A percentile compares a stretch with the other conserved stretches of the same genome.
These are phyloP conservation scores for Polydrusus cervinus DNA, from an alignment of 2,888 invertebrate genomes.

Conservation along the genomic window DNA sequence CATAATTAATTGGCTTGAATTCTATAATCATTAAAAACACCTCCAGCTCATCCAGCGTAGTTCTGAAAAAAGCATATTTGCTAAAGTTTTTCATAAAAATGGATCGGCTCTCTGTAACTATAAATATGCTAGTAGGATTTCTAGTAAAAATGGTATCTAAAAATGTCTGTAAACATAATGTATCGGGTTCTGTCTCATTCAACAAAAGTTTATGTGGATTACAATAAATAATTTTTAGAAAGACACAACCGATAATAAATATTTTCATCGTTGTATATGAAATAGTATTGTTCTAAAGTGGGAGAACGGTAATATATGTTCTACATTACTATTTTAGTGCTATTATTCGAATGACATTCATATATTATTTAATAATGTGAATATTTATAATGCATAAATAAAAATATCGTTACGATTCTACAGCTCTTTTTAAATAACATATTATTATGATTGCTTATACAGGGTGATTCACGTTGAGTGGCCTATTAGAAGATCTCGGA, in stretches of 20 bases:
- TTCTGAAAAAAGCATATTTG: neutral
- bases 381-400: too few relatives aligned
- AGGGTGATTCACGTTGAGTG: too few relatives aligned
- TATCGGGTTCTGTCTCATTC: neutral
- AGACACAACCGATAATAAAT: neutral
- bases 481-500: too few relatives aligned
- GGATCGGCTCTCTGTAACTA: neutral
- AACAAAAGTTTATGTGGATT: neutral
- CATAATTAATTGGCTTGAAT: neutral
- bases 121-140: neutral
- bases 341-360: neutral
- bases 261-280: neutral
- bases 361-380: neutral
- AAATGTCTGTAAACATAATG: neutral
- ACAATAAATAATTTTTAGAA: neutral
- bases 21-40: neutral
- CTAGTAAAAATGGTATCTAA: neutral
- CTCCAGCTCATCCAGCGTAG: neutral
- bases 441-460: too few relatives aligned
- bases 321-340: neutral
- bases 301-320: neutral
- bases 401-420: too few relatives aligned
- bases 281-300: neutral
- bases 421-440: too few relatives aligned
- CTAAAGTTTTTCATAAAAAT: neutral